A percentile compares a stretch with the other conserved stretches of the same genome.
phyloP scores from a whole-genome alignment of 92 coral and sea anemone genomes.

The Chrysogorgia sp. region DNA sequence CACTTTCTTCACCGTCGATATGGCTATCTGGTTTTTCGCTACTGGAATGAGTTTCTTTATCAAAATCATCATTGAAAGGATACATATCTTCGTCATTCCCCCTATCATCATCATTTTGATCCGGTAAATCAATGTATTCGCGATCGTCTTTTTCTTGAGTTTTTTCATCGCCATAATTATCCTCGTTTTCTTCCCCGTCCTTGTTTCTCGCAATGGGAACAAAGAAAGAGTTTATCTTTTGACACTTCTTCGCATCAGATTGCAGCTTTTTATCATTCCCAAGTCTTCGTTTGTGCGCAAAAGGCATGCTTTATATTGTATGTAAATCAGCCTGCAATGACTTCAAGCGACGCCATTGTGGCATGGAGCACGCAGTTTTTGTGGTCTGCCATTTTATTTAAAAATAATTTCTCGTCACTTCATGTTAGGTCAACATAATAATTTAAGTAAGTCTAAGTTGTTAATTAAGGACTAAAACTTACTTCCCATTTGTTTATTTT shows the following conservation, averaged over 20 bases:
- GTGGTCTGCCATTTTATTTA: too few species aligned
- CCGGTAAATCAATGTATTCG: conserved; percentile 6
- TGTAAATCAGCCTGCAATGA: too few species aligned
- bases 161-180: neutral
- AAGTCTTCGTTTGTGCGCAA: conserved; percentile 15
- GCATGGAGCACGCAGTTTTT: too few species aligned
- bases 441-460: too few species aligned
- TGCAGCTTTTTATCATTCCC: conserved; percentile 22
- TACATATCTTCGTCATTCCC: neutral
- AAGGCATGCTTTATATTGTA: conserved; percentile 1
- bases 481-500: too few species aligned
- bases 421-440: too few species aligned
- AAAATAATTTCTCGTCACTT: too few species aligned
- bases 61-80: neutral
- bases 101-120: conserved; percentile 7
- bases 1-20: neutral
- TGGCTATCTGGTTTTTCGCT: neutral
- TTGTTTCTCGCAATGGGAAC: conserved; percentile 6
- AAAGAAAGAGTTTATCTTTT: conserved; percentile 29
- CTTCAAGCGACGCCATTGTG: too few species aligned
- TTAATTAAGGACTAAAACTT: neutral
- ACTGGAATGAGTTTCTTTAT: conserved; percentile 8
- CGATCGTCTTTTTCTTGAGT: neutral
- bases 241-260: conserved; percentile 26
- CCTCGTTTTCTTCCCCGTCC: conserved; percentile 22